These are phyloP conservation scores for Macrotis lagotis DNA, from an alignment of 2,113 vertebrate genomes.

Conservation along the genomic window DNA sequence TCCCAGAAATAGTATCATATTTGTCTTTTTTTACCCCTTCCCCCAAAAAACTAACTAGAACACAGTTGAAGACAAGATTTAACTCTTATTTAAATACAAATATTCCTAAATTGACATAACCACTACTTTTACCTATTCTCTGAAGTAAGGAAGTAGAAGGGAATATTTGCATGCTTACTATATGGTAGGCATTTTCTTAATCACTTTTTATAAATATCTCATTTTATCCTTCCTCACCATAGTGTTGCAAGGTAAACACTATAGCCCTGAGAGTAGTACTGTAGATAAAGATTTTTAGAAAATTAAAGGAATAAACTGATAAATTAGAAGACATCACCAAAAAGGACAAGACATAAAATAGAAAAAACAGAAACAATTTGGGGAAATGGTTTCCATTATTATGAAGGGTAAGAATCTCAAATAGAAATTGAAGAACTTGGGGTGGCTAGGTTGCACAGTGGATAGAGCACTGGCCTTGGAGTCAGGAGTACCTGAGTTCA, in stretches of 20 bases:
- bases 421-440: not conserved
- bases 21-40: not conserved
- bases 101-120: not conserved
- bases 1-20: not conserved
- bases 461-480: too few relatives aligned
- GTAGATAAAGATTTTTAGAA: not conserved
- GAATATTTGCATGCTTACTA: not conserved
- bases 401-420: not conserved
- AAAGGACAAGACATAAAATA: not conserved
- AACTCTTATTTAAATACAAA: constrained; percentile 13
- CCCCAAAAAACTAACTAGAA: not conserved
- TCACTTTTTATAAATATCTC: not conserved
- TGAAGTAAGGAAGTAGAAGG: not conserved
- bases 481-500: too few relatives aligned
- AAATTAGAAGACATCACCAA: not conserved
- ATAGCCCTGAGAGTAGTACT: not conserved
- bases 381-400: not conserved
- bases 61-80: not conserved
- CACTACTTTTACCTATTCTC: not conserved
- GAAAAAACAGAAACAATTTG: not conserved
- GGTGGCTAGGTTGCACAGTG: too few relatives aligned
- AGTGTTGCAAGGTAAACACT: not conserved
- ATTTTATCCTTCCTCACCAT: not conserved
- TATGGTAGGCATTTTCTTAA: not conserved
- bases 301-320: not conserved